A percentile compares a stretch with the other conserved stretches of the same genome.
phyloP scores from a whole-genome alignment of 2,888 invertebrate genomes.

The Leucophenga montana region DNA sequence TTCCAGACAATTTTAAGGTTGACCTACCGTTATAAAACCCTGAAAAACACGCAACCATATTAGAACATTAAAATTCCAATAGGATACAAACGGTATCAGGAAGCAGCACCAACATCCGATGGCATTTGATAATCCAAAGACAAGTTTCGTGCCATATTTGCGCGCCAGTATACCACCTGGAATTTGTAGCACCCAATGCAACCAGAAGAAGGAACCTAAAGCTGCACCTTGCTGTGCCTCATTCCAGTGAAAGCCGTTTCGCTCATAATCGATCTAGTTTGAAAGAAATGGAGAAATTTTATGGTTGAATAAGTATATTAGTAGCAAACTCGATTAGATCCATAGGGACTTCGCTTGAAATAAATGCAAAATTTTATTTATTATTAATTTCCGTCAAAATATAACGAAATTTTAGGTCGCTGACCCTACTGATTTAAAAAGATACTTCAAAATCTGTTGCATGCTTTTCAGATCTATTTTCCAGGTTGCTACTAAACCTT shows the following conservation, averaged over 20 bases:
- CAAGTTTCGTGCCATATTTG: constrained; percentile 80
- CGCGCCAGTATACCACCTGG: constrained; percentile 82
- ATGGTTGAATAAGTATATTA: too few relatives aligned
- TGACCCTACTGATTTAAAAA: too few relatives aligned
- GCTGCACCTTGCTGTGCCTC: constrained; percentile 79
- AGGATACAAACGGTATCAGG: constrained; percentile 79
- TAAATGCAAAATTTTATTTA: too few relatives aligned
- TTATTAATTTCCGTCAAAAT: too few relatives aligned
- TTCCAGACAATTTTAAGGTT: background rate
- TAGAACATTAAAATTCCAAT: constrained; percentile 76
- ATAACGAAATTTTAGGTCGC: too few relatives aligned
- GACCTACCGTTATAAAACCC: constrained; percentile 80
- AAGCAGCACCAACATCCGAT: constrained; percentile 79
- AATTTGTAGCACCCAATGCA: constrained; percentile 81
- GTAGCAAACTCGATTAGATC: too few relatives aligned
- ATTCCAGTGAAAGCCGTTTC: constrained; percentile 77
- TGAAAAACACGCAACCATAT: constrained; percentile 79
- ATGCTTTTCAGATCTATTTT: too few relatives aligned
- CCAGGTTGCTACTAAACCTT: too few relatives aligned
- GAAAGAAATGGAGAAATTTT: constrained; percentile 1
- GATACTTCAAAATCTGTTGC: too few relatives aligned
- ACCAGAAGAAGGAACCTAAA: constrained; percentile 82
- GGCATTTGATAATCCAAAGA: constrained; percentile 81
- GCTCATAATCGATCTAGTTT: constrained; percentile 61
- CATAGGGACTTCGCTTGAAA: too few relatives aligned